phyloP scores from a whole-genome alignment of 2,113 vertebrate species.

The Psilopsiagon aymara region DNA sequence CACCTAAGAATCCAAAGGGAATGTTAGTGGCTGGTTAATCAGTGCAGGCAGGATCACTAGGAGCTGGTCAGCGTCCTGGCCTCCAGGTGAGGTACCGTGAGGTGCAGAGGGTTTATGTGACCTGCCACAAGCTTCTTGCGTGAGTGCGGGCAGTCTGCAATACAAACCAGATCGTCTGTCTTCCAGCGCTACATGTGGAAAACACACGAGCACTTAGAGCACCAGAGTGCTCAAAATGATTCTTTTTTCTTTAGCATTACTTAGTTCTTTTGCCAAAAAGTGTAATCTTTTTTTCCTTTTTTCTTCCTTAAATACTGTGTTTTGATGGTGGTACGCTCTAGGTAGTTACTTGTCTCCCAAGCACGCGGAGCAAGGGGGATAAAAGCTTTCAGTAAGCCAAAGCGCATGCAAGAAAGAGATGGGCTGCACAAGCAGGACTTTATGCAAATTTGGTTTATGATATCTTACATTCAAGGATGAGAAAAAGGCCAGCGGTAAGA shows the following conservation, averaged over 20 bases:
- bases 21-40: neutral
- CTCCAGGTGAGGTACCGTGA: neutral
- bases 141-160: neutral
- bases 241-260: neutral
- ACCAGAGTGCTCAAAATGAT: fast-evolving
- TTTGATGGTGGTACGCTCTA: neutral
- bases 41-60: neutral
- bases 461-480: neutral
- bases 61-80: neutral
- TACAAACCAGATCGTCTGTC: neutral
- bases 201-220: neutral
- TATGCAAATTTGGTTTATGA: neutral
- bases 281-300: neutral
- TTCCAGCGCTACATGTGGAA: slow-evolving; percentile 33
- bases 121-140: neutral
- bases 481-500: neutral
- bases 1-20: neutral
- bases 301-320: neutral
- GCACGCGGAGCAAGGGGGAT: neutral
- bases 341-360: neutral
- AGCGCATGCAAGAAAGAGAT: neutral
- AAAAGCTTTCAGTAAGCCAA: neutral
- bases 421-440: neutral
- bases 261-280: slow-evolving; percentile 57
- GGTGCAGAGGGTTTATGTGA: neutral